Percentiles rank a stretch among this genome's conserved stretches.
These are phyloP conservation scores for Caerostris darwini DNA, from an alignment of 1,140 invertebrate species.

Conservation along the genomic window DNA sequence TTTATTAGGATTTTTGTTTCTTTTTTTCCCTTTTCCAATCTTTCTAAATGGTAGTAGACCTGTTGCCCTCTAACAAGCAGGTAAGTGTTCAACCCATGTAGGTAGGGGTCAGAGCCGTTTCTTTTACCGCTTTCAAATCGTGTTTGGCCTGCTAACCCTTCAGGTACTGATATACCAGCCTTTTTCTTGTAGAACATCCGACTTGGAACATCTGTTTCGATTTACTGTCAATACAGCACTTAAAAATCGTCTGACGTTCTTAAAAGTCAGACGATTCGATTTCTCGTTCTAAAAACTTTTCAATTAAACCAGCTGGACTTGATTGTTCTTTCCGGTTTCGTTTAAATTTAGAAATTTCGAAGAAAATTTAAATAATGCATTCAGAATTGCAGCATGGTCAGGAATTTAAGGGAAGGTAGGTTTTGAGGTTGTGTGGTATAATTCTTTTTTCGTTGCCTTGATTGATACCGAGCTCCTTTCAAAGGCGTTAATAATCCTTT, in stretches of 20 bases:
- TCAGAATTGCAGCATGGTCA: background rate
- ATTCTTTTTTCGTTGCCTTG: background rate
- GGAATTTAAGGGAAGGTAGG: constrained; percentile 25
- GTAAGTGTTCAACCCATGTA: constrained; percentile 66
- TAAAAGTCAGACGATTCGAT: background rate
- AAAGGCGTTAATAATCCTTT: constrained; percentile 30
- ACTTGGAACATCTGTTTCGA: constrained; percentile 27
- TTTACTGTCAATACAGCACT: background rate
- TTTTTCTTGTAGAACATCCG: constrained; percentile 41
- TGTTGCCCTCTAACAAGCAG: constrained; percentile 70
- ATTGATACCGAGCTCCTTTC: background rate
- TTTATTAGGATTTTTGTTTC: background rate
- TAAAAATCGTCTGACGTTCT: background rate
- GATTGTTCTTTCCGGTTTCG: background rate
- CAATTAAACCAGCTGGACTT: background rate
- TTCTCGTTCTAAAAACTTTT: background rate
- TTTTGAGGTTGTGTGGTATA: background rate
- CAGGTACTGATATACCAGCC: constrained; percentile 46
- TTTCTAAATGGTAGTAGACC: constrained; percentile 51
- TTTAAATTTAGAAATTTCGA: background rate
- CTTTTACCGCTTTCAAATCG: constrained; percentile 52
- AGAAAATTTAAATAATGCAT: constrained; percentile 13
- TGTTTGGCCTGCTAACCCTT: constrained; percentile 74
- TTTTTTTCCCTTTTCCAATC: constrained; percentile 10
- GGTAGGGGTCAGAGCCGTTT: constrained; percentile 66